Evolutionary conservation across 2,888 invertebrate species (phyloP), one percentile per base, ranked within the genome.

Genomic region (Odiellus spinosus): DNA sequence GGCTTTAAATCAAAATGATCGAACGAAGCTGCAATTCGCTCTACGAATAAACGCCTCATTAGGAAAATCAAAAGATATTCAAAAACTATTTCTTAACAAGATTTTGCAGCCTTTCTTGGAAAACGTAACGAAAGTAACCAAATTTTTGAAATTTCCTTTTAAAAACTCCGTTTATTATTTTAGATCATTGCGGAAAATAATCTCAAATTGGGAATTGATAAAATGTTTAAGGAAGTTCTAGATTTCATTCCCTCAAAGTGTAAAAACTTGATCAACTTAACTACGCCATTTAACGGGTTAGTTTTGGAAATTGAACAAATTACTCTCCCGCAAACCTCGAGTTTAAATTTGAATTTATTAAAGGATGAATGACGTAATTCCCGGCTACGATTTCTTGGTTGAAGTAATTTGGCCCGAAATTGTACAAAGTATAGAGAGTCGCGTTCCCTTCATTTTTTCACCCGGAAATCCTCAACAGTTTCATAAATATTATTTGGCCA

Each of bases 401-500:
- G 80, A 86, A 63, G 82, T 88, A 61, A 84, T 86, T 59, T 78
- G 76, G 64, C 77, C 82, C 47, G 72, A 87, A 52, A 78, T 84
- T 60, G 75, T 80, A n/a, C 55, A 55, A 44, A 61, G 60, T 42
- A 59, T 70, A 20, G 66, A 68, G 53, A 60, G 62, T 3, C 76
- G 83, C 63, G 73, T 60, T n/a, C 46, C 54, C n/a, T 65, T 81
- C 8, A 82, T 91, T 59, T 90, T 86, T 70, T 85, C 87, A 2
- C 86, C 90, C 12, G 91, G 90, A 47, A 87, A 91, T 69, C 88
- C 90, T 1, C 79, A 86, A 62, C 69, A 79, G 49, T 91, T 91
- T 65, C 84, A 82, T 62, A 61, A 75, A 66, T 77, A 84, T 62
- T 93, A 85, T 62, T 75, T 71, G 59, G 77, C 78, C 56, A 86